Percentiles rank a stretch among this genome's conserved stretches.
Evolutionary conservation across 1,140 invertebrate genomes (phyloP).

Genomic region (Nephotettix cincticeps): DNA sequence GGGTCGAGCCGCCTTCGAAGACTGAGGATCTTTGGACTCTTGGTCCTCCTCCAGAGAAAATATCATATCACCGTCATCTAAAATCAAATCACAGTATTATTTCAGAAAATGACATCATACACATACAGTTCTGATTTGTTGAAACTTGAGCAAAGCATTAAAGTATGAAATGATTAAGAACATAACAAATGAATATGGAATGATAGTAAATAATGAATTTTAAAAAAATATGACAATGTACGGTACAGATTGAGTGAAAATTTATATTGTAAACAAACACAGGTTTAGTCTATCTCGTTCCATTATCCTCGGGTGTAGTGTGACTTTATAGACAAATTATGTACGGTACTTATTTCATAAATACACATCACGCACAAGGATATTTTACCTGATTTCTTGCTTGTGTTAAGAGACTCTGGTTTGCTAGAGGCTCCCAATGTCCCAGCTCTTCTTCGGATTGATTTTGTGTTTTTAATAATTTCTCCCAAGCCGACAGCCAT

Average conservation of each 20-base stretch:
- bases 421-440: not conserved
- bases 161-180: too few relatives aligned
- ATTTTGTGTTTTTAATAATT: conserved; percentile 36
- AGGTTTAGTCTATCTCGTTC: too few relatives aligned
- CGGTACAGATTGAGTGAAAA: too few relatives aligned
- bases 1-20: conserved; percentile 14
- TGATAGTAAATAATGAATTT: too few relatives aligned
- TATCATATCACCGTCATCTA: conserved; percentile 60
- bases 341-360: too few relatives aligned
- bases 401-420: not conserved
- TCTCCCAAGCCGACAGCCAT: conserved; percentile 72
- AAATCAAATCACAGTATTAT: not conserved
- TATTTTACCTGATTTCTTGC: conserved; percentile 2
- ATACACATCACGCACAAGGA: too few relatives aligned
- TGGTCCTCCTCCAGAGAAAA: conserved; percentile 70
- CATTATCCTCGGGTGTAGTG: too few relatives aligned
- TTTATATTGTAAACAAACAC: too few relatives aligned
- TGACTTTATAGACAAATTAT: too few relatives aligned
- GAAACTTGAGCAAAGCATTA: not conserved
- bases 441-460: conserved; percentile 6
- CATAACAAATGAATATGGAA: too few relatives aligned
- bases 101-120: not conserved
- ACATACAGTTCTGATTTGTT: not conserved
- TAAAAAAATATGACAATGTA: too few relatives aligned
- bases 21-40: conserved; percentile 36